phyloP scores from a whole-genome alignment of 2,797 vertebrate species.

The Erethizon dorsatum region DNA sequence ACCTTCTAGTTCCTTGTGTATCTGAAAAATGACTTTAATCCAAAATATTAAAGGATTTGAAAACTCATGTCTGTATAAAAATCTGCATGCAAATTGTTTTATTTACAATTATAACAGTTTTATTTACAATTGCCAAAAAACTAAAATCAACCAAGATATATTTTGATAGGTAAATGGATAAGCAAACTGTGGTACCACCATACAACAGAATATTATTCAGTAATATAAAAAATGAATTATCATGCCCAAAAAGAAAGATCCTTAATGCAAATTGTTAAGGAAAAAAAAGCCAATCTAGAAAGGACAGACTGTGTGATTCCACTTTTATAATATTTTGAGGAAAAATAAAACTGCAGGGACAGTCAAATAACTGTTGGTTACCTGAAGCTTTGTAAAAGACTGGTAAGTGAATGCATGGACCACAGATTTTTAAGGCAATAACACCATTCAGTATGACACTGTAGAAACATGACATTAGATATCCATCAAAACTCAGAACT shows the following conservation, averaged over 20 bases:
- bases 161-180: neutral
- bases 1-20: neutral
- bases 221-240: neutral
- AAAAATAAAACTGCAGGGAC: neutral
- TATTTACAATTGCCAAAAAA: conserved; percentile 13
- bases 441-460: neutral
- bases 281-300: neutral
- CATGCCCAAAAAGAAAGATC: neutral
- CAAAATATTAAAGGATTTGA: neutral
- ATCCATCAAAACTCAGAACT: conserved; percentile 1
- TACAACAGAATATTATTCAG: neutral
- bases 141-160: neutral
- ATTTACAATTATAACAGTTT: neutral
- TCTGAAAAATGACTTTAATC: neutral
- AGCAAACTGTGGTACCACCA: neutral
- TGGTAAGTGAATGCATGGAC: neutral
- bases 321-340: neutral
- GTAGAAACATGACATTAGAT: neutral
- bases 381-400: neutral
- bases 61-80: neutral
- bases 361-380: neutral
- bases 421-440: neutral
- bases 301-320: neutral
- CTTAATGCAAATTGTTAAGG: neutral
- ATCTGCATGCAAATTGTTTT: neutral